Conservation (phyloP, 2,113 vertebrate genomes). For the Oryzias melastigma region DNA sequence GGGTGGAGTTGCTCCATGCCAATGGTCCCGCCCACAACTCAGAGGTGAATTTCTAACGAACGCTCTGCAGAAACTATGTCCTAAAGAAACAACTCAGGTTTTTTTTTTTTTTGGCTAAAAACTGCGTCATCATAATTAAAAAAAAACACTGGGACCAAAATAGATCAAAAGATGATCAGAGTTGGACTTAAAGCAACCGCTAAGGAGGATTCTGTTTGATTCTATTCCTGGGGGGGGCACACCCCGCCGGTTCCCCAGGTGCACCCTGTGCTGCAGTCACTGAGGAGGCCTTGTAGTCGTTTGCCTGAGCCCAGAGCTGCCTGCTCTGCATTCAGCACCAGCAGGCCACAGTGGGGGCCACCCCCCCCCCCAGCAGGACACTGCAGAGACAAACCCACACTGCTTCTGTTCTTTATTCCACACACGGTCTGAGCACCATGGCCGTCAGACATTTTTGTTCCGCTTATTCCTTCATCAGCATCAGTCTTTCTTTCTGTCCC, state of each 20-base stretch:
- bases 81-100: too few relatives aligned
- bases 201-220: too few relatives aligned
- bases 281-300: slow-evolving; percentile 75
- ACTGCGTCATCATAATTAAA: too few relatives aligned
- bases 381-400: slow-evolving; percentile 44
- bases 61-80: too few relatives aligned
- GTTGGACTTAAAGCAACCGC: too few relatives aligned
- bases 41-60: too few relatives aligned
- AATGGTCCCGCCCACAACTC: too few relatives aligned
- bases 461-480: slow-evolving; percentile 19
- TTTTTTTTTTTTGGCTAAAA: too few relatives aligned
- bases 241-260: slow-evolving; percentile 46
- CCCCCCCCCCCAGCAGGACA: slow-evolving; percentile 37
- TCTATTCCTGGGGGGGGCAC: too few relatives aligned
- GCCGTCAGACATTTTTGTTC: slow-evolving; percentile 57
- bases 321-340: slow-evolving; percentile 74
- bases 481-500: background rate
- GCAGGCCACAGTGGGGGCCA: slow-evolving; percentile 39
- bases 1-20: too few relatives aligned
- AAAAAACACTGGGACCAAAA: too few relatives aligned
- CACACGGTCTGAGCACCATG: slow-evolving; percentile 56
- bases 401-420: slow-evolving; percentile 65
- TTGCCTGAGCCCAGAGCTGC: slow-evolving; percentile 63
- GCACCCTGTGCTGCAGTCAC: slow-evolving; percentile 70
- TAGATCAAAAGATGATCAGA: too few relatives aligned